Percentiles rank a stretch among this genome's conserved stretches.
Conservation (phyloP, 2,113 vertebrate genomes). For the Proteles cristata region DNA sequence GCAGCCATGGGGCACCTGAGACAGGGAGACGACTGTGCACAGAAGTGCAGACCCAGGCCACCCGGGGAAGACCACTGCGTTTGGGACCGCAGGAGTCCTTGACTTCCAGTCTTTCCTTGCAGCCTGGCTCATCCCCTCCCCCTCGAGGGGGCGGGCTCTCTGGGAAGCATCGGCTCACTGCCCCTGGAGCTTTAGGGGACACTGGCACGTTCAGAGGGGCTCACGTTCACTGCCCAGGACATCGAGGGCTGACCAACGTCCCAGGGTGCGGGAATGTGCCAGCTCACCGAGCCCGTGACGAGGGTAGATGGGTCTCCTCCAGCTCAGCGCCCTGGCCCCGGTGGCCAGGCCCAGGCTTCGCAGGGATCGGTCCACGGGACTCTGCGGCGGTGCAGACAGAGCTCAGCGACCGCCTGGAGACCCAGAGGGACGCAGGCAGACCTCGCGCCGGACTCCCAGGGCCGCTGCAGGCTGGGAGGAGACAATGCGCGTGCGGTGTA, state of each 20-base stretch:
- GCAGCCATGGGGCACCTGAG: fast-evolving
- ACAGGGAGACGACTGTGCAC: fast-evolving
- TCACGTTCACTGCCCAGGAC: not conserved
- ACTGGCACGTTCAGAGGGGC: not conserved
- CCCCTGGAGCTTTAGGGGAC: not conserved
- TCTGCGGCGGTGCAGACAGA: fast-evolving
- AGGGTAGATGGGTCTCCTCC: not conserved
- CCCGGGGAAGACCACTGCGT: fast-evolving
- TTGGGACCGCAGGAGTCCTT: fast-evolving
- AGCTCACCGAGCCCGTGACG: not conserved
- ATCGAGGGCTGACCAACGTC: not conserved
- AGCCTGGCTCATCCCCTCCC: not conserved
- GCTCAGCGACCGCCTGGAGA: fast-evolving
- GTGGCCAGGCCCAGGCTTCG: not conserved
- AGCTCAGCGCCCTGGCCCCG: fast-evolving
- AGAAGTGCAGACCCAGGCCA: fast-evolving
- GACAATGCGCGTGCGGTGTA: fast-evolving
- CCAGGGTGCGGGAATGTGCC: not conserved
- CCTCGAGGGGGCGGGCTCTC: not conserved
- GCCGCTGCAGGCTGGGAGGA: not conserved
- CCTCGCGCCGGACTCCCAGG: fast-evolving
- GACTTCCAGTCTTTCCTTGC: fast-evolving
- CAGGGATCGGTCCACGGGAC: fast-evolving
- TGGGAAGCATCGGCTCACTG: not conserved
- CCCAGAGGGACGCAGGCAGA: not conserved